Evolutionary conservation across 2,888 invertebrate genomes (phyloP).

Genomic region (Bombyx huttoni): DNA sequence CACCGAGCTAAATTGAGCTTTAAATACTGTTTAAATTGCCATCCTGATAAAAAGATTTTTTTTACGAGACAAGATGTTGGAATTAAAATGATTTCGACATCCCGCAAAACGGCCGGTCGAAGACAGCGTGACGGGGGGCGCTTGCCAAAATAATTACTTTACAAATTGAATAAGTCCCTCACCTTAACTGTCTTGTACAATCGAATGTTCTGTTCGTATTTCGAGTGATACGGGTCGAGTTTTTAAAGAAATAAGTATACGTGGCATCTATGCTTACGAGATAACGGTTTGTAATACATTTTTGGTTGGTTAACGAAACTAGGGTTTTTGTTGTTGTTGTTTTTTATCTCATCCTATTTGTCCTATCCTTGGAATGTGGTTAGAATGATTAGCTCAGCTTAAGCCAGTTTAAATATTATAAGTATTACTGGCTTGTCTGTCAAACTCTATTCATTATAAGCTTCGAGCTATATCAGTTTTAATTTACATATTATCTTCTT

Average conservation of each 20-base stretch:
- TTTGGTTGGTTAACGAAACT: too few species aligned
- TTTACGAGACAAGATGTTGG: slow-evolving; percentile 1
- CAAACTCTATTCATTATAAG: too few species aligned
- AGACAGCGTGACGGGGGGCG: slow-evolving; percentile 1
- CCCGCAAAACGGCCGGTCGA: slow-evolving; percentile 2
- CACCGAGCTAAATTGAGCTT: neutral
- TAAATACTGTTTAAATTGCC: slow-evolving; percentile 2
- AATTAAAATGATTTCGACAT: slow-evolving; percentile 6
- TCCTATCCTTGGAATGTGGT: too few species aligned
- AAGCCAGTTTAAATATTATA: too few species aligned
- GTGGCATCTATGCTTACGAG: too few species aligned
- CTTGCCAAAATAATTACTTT: slow-evolving; percentile 10
- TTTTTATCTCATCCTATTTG: too few species aligned
- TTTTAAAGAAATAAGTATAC: neutral
- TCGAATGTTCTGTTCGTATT: neutral
- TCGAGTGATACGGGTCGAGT: neutral
- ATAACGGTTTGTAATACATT: too few species aligned
- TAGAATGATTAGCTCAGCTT: too few species aligned
- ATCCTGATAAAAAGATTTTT: slow-evolving; percentile 5
- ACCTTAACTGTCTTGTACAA: neutral
- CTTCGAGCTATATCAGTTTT: too few species aligned
- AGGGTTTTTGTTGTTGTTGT: too few species aligned
- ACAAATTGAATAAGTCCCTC: slow-evolving; percentile 9
- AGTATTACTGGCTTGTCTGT: too few species aligned
- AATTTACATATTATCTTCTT: too few species aligned